These are phyloP conservation scores for Invenusta paracnida DNA, from an alignment of 2,888 invertebrate species.

Conservation along the genomic window DNA sequence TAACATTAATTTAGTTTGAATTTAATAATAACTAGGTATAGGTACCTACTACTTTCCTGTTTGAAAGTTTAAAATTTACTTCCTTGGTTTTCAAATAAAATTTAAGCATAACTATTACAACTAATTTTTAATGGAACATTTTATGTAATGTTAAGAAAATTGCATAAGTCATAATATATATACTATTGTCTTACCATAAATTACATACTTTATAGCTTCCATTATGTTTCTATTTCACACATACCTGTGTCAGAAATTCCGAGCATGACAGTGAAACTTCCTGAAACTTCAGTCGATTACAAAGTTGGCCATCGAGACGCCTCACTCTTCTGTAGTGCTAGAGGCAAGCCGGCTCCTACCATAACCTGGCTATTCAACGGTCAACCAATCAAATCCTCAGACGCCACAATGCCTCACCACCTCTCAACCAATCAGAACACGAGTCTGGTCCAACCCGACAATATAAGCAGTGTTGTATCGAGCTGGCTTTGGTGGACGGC, in stretches of 20 bases:
- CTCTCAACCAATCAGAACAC: constrained; percentile 24
- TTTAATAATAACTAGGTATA: too few species aligned
- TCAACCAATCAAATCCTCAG: constrained; percentile 42
- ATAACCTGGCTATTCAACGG: constrained; percentile 52
- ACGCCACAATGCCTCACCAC: constrained; percentile 23
- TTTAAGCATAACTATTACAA: too few species aligned
- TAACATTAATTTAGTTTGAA: too few species aligned
- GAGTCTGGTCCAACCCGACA: constrained; percentile 47
- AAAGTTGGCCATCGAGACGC: constrained; percentile 49
- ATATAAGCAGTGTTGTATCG: constrained; percentile 49
- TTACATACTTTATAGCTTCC: too few species aligned
- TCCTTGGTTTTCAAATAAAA: too few species aligned
- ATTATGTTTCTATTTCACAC: constrained; percentile 48
- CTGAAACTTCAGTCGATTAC: not conserved
- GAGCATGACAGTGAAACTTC: not conserved
- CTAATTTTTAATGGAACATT: too few species aligned
- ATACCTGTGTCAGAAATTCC: not conserved
- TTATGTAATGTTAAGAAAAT: too few species aligned
- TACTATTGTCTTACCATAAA: too few species aligned
- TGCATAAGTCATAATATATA: too few species aligned
- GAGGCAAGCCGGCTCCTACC: constrained; percentile 50
- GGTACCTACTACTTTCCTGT: too few species aligned
- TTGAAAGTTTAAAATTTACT: too few species aligned
- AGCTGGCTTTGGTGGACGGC: constrained; percentile 51
- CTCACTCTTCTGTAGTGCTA: constrained; percentile 49